phyloP scores from a whole-genome alignment of 2,888 invertebrate species.

The Baccha elongata region DNA sequence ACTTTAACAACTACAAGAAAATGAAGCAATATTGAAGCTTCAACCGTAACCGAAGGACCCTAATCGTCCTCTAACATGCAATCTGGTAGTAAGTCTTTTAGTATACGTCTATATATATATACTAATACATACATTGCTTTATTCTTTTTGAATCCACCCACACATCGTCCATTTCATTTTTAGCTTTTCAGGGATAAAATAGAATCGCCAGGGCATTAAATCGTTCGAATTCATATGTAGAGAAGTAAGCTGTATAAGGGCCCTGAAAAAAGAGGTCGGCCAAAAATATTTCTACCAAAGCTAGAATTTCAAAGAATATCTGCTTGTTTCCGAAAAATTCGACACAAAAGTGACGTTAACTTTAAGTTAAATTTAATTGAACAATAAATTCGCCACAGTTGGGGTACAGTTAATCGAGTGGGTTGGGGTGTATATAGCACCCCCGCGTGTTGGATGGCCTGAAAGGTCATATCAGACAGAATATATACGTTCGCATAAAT shows the following conservation, averaged over 20 bases:
- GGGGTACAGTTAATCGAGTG: constrained; percentile 1
- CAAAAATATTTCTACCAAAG: constrained; percentile 18
- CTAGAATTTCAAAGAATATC: constrained; percentile 15
- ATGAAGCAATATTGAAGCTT: constrained; percentile 66
- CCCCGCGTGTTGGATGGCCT: constrained; percentile 16
- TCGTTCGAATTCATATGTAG: constrained; percentile 55
- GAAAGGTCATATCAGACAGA: constrained; percentile 53
- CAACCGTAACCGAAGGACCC: constrained; percentile 74
- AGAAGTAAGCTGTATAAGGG: too few species aligned
- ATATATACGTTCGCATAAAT: constrained; percentile 30
- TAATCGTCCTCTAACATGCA: constrained; percentile 80
- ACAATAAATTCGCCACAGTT: constrained; percentile 40
- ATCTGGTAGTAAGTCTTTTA: constrained; percentile 80
- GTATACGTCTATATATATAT: not conserved
- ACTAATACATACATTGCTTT: too few species aligned
- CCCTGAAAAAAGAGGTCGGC: too few species aligned
- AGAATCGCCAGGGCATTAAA: constrained; percentile 63
- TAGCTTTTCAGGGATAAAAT: constrained; percentile 65
- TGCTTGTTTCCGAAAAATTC: not conserved
- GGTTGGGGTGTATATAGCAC: constrained; percentile 1
- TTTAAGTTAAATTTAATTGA: constrained; percentile 42
- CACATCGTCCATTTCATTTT: constrained; percentile 20
- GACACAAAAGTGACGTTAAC: constrained; percentile 47
- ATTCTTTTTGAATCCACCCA: constrained; percentile 31
- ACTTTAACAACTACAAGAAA: constrained; percentile 67